Evolutionary conservation across 2,888 invertebrate genomes (phyloP).

Genomic region (Drosophila meridiana): DNA sequence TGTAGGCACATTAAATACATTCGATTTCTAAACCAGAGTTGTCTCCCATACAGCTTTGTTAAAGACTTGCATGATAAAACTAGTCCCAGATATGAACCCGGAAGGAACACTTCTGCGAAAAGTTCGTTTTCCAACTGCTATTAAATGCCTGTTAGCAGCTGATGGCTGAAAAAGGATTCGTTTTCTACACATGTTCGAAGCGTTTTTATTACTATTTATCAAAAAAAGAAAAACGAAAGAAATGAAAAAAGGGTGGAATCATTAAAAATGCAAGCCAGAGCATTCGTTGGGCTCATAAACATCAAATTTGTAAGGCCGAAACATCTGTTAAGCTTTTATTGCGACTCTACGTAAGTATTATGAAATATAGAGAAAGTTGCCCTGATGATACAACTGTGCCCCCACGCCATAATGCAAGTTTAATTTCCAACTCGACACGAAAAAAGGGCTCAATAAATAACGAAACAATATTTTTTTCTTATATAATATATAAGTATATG

Average conservation of each 20-base stretch:
- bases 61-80: background rate
- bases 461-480: constrained; percentile 63
- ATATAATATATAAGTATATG: constrained; percentile 6
- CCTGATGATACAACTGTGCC: constrained; percentile 43
- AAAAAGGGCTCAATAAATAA: constrained; percentile 68
- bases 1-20: background rate
- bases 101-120: background rate
- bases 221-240: constrained; percentile 18
- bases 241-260: constrained; percentile 27
- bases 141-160: constrained; percentile 24
- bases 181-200: constrained; percentile 39
- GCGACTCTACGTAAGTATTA: constrained; percentile 34
- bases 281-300: constrained; percentile 63
- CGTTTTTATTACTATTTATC: constrained; percentile 67
- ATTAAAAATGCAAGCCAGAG: constrained; percentile 65
- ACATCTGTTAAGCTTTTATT: constrained; percentile 67
- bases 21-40: background rate
- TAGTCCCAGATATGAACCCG: background rate
- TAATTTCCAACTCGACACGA: constrained; percentile 61
- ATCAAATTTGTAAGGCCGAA: constrained; percentile 53
- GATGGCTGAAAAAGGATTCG: constrained; percentile 33
- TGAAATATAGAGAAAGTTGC: constrained; percentile 36
- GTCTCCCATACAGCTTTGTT: background rate
- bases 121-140: constrained; percentile 2
- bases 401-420: constrained; percentile 70